These are phyloP conservation scores for Argyra leucocephala DNA, from an alignment of 2,888 invertebrate species.

Conservation along the genomic window DNA sequence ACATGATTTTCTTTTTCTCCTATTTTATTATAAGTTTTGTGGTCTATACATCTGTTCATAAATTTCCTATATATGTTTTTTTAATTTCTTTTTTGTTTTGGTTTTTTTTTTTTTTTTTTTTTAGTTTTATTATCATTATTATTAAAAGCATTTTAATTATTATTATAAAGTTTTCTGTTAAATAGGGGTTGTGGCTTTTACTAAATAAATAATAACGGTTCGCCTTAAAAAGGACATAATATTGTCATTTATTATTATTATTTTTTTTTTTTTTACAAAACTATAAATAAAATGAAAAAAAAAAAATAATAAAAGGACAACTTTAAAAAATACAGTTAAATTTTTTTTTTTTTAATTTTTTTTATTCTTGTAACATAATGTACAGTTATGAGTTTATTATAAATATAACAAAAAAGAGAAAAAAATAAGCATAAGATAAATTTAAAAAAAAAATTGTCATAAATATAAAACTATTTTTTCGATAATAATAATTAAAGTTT, in stretches of 20 bases:
- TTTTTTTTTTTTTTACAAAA: not conserved
- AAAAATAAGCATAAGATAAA: not conserved
- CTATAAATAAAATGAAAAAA: not conserved
- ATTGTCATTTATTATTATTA: not conserved
- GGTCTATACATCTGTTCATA: no score
- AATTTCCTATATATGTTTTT: no score
- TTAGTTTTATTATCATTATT: constrained; percentile 1
- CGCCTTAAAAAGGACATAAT: constrained; percentile 6
- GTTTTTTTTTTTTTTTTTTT: not conserved
- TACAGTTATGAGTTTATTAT: not conserved
- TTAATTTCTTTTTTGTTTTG: no score
- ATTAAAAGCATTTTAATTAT: constrained; percentile 6
- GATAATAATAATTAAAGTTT: constrained; percentile 6
- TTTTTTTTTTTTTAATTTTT: no score
- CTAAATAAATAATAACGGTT: not conserved
- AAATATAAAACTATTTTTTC: not conserved
- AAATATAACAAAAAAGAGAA: not conserved
- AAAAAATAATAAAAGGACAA: no score
- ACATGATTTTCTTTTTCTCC: no score
- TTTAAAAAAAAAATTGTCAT: not conserved
- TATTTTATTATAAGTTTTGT: no score
- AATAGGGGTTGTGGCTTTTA: constrained; percentile 3
- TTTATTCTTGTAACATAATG: no score
- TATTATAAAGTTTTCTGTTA: not conserved
- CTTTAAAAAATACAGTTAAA: no score